Evolutionary conservation across 2,888 invertebrate species (phyloP), one percentile per base, ranked within the genome.

Genomic region (Chalcosyrphus nemorum): DNA sequence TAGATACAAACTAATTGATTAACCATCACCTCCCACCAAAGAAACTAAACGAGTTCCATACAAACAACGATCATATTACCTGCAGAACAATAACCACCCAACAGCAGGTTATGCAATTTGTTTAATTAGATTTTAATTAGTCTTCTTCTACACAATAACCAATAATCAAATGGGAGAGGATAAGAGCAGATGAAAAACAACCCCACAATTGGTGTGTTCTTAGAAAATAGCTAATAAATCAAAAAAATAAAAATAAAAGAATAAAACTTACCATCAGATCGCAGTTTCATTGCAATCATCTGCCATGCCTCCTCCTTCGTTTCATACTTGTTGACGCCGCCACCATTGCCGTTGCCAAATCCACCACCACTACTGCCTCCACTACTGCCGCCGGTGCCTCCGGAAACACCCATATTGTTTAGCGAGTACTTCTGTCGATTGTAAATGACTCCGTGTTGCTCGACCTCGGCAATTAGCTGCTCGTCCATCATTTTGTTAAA

Each of bases 401-500:
- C 77, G 24, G 81, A 43, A 27, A 78, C 82, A 35, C 84, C 74
- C 71, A 87, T 88, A 63, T 88, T 90, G 81, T 90, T 91, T 15
- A 91, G 86, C 72, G 90, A 91, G 86, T 91, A 91, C 81, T 92
- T 92, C 76, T 92, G 92, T 6, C 92, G 87, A 87, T 92, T 92
- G 77, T 88, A 92, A 15, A 92, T 92, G 24, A 92, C 91, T 21
- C 91, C 90, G 86, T 92, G 91, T 2, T 90, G 89, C 61, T 91
- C 90, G 15, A 92, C 92, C 87, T 91, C 92, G 75, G 89, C 89
- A 85, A 92, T 92, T 70, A 92, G 84, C 80, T 90, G 90, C 86
- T 92, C 92, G 86, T 92, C 92, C 90, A 91, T 91, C 89, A 91
- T 91, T 71, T 84, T n/a, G n/a, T n/a, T n/a, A n/a, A n/a, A n/a